A percentile compares a stretch with the other conserved stretches of the same genome.
Conservation (phyloP, 2,888 invertebrate genomes). For the Slavum lentiscoides region DNA sequence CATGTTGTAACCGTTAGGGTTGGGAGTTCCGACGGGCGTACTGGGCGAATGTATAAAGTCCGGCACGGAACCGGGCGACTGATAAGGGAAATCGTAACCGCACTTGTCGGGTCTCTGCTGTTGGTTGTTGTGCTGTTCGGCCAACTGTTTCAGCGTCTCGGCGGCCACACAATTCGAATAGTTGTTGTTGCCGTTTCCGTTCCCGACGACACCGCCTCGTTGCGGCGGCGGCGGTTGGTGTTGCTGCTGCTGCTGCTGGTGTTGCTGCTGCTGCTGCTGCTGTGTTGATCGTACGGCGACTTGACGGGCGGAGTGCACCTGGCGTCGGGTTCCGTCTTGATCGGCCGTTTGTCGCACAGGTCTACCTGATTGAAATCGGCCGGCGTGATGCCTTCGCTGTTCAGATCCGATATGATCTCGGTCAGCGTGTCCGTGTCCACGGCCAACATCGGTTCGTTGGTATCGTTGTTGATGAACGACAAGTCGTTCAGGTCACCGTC, state of each 20-base stretch:
- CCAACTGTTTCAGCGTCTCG: slow-evolving; percentile 94
- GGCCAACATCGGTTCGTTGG: slow-evolving; percentile 46
- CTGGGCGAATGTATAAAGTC: slow-evolving; percentile 48
- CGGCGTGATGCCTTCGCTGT: slow-evolving; percentile 50
- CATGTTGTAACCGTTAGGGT: slow-evolving; percentile 48
- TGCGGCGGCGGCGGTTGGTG: slow-evolving; percentile 49
- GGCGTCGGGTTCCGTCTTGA: slow-evolving; percentile 42
- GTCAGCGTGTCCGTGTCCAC: slow-evolving; percentile 48
- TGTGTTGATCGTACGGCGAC: slow-evolving; percentile 45
- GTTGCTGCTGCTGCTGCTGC: slow-evolving; percentile 50
- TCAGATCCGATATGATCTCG: slow-evolving; percentile 49
- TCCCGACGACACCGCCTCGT: background rate
- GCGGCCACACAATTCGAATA: slow-evolving; percentile 79
- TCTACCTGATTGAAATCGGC: slow-evolving; percentile 47
- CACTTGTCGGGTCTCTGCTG: slow-evolving; percentile 67
- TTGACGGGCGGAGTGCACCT: slow-evolving; percentile 50
- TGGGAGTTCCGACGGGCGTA: slow-evolving; percentile 44
- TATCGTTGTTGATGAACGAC: slow-evolving; percentile 47
- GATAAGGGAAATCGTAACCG: slow-evolving; percentile 58
- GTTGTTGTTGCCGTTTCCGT: slow-evolving; percentile 14
- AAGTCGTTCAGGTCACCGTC: slow-evolving; percentile 49
- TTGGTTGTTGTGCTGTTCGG: slow-evolving; percentile 92
- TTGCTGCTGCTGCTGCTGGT: slow-evolving; percentile 49
- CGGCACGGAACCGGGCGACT: slow-evolving; percentile 48
- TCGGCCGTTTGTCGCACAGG: slow-evolving; percentile 43